phyloP scores from a whole-genome alignment of 2,113 vertebrate genomes.

The Bagarius yarrelli region DNA sequence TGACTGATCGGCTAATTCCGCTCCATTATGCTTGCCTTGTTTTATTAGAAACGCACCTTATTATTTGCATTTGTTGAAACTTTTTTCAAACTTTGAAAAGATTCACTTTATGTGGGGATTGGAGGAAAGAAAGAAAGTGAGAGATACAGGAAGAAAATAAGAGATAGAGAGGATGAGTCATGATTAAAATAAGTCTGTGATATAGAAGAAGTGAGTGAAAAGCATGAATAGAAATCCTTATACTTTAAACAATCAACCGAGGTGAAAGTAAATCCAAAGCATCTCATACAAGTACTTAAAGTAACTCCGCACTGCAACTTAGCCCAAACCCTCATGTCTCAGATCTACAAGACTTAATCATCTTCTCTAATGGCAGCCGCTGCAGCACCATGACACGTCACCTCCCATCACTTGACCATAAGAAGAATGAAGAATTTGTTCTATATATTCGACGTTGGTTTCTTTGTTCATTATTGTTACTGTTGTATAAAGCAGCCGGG shows the following conservation, averaged over 20 bases:
- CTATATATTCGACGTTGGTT: too few relatives aligned
- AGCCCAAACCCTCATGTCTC: constrained; percentile 7
- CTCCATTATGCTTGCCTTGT: too few relatives aligned
- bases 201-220: background rate
- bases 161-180: too few relatives aligned
- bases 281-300: constrained; percentile 2
- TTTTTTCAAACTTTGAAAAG: too few relatives aligned
- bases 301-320: constrained; percentile 14
- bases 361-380: background rate
- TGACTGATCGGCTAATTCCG: too few relatives aligned
- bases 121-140: too few relatives aligned
- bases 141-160: too few relatives aligned
- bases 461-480: background rate
- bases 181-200: background rate
- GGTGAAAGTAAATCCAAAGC: constrained; percentile 8
- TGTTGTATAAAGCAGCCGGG: background rate
- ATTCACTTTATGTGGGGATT: too few relatives aligned
- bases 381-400: background rate
- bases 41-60: too few relatives aligned
- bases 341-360: constrained; percentile 7
- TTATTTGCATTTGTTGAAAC: too few relatives aligned
- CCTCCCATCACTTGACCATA: background rate
- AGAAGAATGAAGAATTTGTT: too few relatives aligned
- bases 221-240: background rate
- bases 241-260: background rate